Base-by-base conservation (phyloP, 2,888 invertebrate species). In the Iphiclides podalirius region DNA sequence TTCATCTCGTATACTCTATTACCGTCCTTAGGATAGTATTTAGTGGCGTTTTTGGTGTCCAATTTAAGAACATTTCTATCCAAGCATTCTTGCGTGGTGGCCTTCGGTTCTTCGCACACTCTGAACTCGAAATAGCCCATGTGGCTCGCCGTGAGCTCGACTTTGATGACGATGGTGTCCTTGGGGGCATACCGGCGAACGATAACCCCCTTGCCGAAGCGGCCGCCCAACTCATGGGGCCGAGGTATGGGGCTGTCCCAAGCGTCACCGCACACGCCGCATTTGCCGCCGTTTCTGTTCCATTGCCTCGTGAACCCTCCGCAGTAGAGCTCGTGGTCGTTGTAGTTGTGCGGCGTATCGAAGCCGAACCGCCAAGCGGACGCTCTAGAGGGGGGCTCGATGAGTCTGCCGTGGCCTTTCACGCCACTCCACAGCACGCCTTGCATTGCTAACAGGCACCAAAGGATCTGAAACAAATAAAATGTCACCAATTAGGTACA, bases 311-410 rank as follows among this genome's bases (percentile, higher is more conserved):
- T 90, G 73, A 94, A 95, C 7, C 96, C 96, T 0, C 96, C 96
- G 73, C 96, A 96, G 79, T 93, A 96, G 2, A 94, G 89, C 70
- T 96, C 95, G 72, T 96, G 94, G 79, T 97, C 96, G 75, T 96
- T 96, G 83, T 96, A 96, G 78, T 97, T 94, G 66, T 94, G 94
- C 1, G 95, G 95, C 1, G 96, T 95, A 72, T 93, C 91, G 78
- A 96, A 97, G 50, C 96, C 96, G 79, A 93, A 96, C 58, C 96
- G 91, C 96, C 96, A 96, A 66, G 96, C 96, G 0, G 95, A 94
- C 4, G 95, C 95, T 52, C 96, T 90, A 42, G 95, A 95, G 1
- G 96, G 96, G 0, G 96, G 96, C 70, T 96, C 96, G 50, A 95
- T 93, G 51, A 95, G 90, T 63, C 94, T 90, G 26, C 94, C 95